These are phyloP conservation scores for Pocillopora meandrina DNA, from an alignment of 92 coral and sea anemone genomes.

Conservation along the genomic window DNA sequence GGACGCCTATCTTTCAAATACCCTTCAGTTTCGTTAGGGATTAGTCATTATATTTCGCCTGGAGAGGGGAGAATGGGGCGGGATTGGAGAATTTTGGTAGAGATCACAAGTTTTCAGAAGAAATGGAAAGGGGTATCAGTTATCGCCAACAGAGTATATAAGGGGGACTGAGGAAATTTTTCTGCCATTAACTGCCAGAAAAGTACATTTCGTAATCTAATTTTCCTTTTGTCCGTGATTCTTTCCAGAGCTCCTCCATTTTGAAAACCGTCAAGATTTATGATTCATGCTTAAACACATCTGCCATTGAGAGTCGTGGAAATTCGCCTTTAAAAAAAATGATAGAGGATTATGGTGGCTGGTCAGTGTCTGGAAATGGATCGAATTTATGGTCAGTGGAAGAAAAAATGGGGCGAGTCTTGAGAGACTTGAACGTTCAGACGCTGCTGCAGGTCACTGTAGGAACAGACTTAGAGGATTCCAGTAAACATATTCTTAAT, in stretches of 20 bases:
- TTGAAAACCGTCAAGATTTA: constrained; percentile 55
- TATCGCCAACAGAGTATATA: too few species aligned
- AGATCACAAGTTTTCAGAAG: too few species aligned
- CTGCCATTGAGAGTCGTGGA: constrained; percentile 46
- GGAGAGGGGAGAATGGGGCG: too few species aligned
- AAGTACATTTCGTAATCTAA: not conserved
- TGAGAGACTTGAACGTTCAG: constrained; percentile 51
- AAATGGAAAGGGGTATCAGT: too few species aligned
- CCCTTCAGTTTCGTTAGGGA: too few species aligned
- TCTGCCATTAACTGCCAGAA: too few species aligned
- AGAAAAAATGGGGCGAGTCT: constrained; percentile 49
- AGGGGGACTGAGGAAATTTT: too few species aligned
- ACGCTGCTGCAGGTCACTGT: constrained; percentile 31
- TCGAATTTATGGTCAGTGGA: constrained; percentile 12
- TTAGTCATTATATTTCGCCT: too few species aligned
- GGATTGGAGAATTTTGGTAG: too few species aligned
- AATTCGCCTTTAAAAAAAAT: constrained; percentile 40
- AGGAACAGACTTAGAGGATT: constrained; percentile 30
- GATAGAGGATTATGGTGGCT: constrained; percentile 64
- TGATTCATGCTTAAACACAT: constrained; percentile 52
- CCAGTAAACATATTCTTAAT: constrained; percentile 11
- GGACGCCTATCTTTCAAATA: too few species aligned
- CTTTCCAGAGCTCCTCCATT: constrained; percentile 52
- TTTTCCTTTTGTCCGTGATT: not conserved
- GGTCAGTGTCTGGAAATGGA: constrained; percentile 54